Evolutionary conservation across 1,140 invertebrate species (phyloP), one percentile per base, ranked within the genome.

Genomic region (Zophobas atratus): DNA sequence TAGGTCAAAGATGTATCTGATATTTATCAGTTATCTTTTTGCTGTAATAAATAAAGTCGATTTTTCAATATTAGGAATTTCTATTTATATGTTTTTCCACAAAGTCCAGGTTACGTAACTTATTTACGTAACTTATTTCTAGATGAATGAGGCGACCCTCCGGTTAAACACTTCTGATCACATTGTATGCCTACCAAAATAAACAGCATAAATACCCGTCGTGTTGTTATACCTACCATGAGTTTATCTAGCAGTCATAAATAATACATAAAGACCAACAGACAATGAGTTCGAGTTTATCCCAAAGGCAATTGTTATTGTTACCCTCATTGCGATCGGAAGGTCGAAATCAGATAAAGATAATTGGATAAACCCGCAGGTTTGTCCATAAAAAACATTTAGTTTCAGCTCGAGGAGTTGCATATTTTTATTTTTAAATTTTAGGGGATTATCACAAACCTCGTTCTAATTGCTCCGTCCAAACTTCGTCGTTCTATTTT

Each of bases 181-280:
- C 20, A 20, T 20, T 20, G 20, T 20, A 20, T 20, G 20, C 43
- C 43, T 46, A 4, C 43, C 6, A 51, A 5, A 51, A 2, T 20
- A 51, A 8, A 43, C 60, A 20, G 8, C 39, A 43, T 43, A 43
- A 67, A 67, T 67, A 36, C n/a, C 39, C 38, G 60, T 67, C 39
- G 41, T 38, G 60, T 36, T 67, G 43, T 43, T 41, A 32, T 39
- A 67, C 20, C 39, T n/a, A n/a, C n/a, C 39, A 51, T 20, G 38
- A 67, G 39, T 43, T 67, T 67, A 67, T 67, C 60, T 43, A 36
- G n/a, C 5, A n/a, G 60, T n/a, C 60, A 67, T 67, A 67, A 67
- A 43, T 41, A 67, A 67, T 67, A 67, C 60, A 67, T 67, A 67
- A 67, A 67, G 38, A 67, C 49, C 49, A 51, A 4, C 49, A 51